Conservation (phyloP, 2,797 vertebrate genomes). For the Vireo griseus region DNA sequence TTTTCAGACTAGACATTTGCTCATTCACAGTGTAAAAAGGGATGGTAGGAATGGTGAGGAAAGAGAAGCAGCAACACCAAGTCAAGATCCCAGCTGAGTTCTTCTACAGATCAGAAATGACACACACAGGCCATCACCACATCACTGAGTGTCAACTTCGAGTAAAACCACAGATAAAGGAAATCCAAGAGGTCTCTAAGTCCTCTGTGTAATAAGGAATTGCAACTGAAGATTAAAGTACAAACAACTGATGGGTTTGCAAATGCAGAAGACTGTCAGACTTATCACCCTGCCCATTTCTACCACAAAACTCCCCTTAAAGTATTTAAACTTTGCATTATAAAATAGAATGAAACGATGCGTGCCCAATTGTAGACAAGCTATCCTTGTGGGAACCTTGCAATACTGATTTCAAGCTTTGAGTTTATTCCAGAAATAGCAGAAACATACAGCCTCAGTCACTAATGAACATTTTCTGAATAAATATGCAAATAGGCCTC, state of each 20-base stretch:
- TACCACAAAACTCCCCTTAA: neutral
- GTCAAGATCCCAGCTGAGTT: neutral
- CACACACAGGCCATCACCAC: neutral
- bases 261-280: neutral
- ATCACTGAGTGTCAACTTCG: accelerated
- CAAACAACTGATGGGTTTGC: neutral
- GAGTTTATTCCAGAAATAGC: neutral
- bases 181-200: neutral
- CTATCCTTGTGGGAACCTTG: neutral
- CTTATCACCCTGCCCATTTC: neutral
- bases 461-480: neutral
- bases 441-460: neutral
- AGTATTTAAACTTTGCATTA: neutral
- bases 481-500: neutral
- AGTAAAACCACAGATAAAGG: neutral
- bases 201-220: neutral
- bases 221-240: neutral
- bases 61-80: neutral
- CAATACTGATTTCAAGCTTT: neutral
- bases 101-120: neutral
- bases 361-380: neutral
- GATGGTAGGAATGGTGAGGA: neutral
- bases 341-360: neutral
- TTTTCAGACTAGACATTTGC: neutral
- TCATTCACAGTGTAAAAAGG: neutral